Evolutionary conservation across 92 coral and sea anemone species (phyloP).

Genomic region (Heteractis magnifica): DNA sequence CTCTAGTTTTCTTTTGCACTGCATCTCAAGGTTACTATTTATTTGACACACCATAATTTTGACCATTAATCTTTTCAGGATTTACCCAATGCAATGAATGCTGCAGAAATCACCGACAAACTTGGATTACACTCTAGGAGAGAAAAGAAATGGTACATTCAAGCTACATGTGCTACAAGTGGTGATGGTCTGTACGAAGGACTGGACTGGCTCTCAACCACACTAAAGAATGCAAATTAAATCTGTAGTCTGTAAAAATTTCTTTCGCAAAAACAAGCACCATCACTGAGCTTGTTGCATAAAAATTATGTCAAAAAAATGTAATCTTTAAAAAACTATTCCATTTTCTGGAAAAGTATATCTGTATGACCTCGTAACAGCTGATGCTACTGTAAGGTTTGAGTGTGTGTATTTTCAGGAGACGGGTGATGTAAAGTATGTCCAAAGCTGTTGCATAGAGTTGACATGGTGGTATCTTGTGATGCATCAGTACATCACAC

Average conservation of each 20-base stretch:
- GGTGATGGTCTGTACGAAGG: slow-evolving; percentile 98
- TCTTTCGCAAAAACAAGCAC: neutral
- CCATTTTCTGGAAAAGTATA: slow-evolving; percentile 2
- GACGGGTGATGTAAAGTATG: neutral
- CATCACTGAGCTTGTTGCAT: neutral
- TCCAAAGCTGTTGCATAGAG: neutral
- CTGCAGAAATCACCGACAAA: slow-evolving; percentile 92
- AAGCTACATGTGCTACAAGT: slow-evolving; percentile 97
- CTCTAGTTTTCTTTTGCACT: no score
- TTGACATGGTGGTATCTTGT: neutral
- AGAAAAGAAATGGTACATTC: slow-evolving; percentile 81
- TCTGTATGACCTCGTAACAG: neutral
- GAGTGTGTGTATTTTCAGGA: neutral
- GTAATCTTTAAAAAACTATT: slow-evolving; percentile 4
- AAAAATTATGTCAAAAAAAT: neutral
- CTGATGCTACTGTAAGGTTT: neutral
- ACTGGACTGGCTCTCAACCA: slow-evolving; percentile 76
- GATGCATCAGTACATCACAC: neutral
- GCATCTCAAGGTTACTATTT: no score
- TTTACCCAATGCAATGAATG: slow-evolving; percentile 97
- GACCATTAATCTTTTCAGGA: slow-evolving; percentile 62
- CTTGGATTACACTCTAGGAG: slow-evolving; percentile 71
- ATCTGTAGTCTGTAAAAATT: slow-evolving; percentile 2
- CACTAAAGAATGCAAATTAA: slow-evolving; percentile 60
- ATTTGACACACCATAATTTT: no score